These are phyloP conservation scores for Crenichthys baileyi DNA, from an alignment of 2,797 vertebrate species.

Conservation along the genomic window DNA sequence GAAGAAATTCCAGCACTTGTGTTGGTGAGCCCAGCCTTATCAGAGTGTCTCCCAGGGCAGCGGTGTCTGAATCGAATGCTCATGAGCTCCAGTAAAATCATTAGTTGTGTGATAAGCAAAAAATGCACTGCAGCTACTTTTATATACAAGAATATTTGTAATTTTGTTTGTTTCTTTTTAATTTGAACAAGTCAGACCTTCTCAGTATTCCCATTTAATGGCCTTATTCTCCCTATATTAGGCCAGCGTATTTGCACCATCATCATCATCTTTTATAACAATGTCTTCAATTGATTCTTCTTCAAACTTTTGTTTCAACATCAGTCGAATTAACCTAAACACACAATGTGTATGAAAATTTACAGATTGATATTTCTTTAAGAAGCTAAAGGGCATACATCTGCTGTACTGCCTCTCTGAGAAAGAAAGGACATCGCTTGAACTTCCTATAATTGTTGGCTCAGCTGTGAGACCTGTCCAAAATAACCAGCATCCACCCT, in stretches of 20 bases:
- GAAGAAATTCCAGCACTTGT: conserved; percentile 46
- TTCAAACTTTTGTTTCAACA: conserved; percentile 3
- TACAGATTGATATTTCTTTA: conserved; percentile 1
- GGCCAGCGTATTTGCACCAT: background rate
- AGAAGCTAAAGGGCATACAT: conserved; percentile 4
- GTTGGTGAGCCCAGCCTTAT: conserved; percentile 69
- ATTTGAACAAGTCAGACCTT: background rate
- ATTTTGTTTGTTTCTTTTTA: background rate
- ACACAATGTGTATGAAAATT: background rate
- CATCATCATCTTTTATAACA: background rate
- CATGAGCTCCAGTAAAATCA: conserved; percentile 57
- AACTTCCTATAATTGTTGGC: conserved; percentile 90
- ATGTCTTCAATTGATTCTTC: background rate
- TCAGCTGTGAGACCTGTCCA: conserved; percentile 42
- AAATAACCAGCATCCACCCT: conserved; percentile 45
- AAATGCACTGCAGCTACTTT: conserved; percentile 19
- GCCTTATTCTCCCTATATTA: background rate
- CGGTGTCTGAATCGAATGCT: conserved; percentile 32
- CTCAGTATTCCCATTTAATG: background rate
- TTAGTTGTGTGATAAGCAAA: conserved; percentile 62
- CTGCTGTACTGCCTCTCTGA: conserved; percentile 56
- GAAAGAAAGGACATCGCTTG: conserved; percentile 55
- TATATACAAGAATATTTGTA: conserved; percentile 17
- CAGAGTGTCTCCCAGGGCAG: conserved; percentile 64
- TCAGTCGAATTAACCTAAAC: background rate